Evolutionary conservation across 37 sponge, comb jelly and placozoan genomes (phyloP), one percentile per base, ranked within the genome.

Genomic region (Haliclona indistincta): DNA sequence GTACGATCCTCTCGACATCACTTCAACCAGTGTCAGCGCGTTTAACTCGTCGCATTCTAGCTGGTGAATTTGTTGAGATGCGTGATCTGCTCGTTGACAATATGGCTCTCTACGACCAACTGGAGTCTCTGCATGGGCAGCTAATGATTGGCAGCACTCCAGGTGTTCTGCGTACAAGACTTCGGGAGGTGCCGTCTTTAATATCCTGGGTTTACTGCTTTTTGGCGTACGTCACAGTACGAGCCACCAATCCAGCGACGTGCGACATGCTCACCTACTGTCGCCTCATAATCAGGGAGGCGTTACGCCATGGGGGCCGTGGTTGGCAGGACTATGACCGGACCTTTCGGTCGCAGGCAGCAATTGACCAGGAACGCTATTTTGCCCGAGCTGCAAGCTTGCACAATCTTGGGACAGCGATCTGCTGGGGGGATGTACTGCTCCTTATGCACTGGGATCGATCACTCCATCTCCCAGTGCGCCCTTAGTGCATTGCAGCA

Each of bases 281-380:
- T 17, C 64, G 64, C 35, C 64, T 63, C 64, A 63, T 63, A 20
- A 26, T 63, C 64, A 63, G 64, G 34, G 34, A 63, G 35, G 64
- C 64, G 8, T 37, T 26, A 63, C 29, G 4, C 64, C 64, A 63
- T 17, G 64, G 64, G 5, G 64, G 64, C 3, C 2, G 4, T 2
- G 34, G 34, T 22, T 63, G 64, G 64, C 7, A 36, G 30, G 64
- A 63, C 6, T 63, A 63, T 7, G 64, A 63, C 6, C 2, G 29
- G 2, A 37, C 64, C 7, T 63, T 63, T 7, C 7, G 64, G 34
- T 37, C 30, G 35, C 64, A 63, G 6, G 29, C 29, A 10, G 64
- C 64, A 63, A 37, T 4, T 63, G n/a, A n/a, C n/a, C n/a, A n/a
- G 51, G 51, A 47, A 47, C 51, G 15, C 51, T 17, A 10, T 47